Evolutionary conservation across 2,797 vertebrate genomes (phyloP).

Genomic region (Myioborus melanocephalus): DNA sequence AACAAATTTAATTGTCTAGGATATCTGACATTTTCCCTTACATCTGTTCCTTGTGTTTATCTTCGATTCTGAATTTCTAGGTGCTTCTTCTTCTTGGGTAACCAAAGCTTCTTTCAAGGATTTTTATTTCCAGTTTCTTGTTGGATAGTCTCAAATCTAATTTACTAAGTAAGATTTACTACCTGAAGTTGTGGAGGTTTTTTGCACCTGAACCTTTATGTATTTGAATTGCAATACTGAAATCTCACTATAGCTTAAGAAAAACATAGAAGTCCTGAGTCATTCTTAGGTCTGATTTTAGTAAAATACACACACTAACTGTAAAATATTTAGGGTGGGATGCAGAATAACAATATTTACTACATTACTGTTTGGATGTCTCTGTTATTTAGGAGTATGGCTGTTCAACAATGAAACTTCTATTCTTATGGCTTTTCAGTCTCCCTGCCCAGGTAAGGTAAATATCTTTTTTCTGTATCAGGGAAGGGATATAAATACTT

Average conservation of each 20-base stretch:
- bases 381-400: neutral
- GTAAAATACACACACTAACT: neutral
- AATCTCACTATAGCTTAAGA: neutral
- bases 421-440: neutral
- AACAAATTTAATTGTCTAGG: neutral
- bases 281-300: neutral
- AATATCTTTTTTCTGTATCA: neutral
- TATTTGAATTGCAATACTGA: neutral
- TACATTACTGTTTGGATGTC: neutral
- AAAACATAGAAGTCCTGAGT: neutral
- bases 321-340: neutral
- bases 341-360: rapidly evolving
- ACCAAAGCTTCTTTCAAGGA: neutral
- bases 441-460: neutral
- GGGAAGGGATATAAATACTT: neutral
- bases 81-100: neutral
- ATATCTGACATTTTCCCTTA: slow-evolving; percentile 7
- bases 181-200: neutral
- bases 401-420: neutral
- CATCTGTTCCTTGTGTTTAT: neutral
- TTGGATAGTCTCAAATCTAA: neutral
- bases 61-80: neutral
- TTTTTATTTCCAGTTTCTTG: neutral
- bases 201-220: neutral
- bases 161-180: neutral